Conservation (phyloP, 2,888 invertebrate genomes). For the Hoplodrina ambigua region DNA sequence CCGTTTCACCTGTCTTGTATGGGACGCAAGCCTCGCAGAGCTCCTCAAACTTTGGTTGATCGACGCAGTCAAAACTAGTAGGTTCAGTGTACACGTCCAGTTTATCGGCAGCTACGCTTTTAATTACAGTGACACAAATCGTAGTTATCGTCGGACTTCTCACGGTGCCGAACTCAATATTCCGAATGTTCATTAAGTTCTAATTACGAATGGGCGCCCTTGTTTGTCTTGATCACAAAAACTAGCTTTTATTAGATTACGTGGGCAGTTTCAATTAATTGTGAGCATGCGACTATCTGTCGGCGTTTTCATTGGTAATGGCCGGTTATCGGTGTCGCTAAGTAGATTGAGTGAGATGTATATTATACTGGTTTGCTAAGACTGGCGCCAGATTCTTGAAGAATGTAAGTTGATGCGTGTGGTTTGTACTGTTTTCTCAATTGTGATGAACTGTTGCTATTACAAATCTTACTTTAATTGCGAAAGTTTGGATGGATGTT, state of each 20-base stretch:
- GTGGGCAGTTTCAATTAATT: constrained; percentile 90
- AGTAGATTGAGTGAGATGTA: constrained; percentile 87
- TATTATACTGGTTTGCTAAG: constrained; percentile 79
- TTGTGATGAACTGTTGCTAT: constrained; percentile 58
- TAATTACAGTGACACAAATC: constrained; percentile 90
- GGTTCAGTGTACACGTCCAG: constrained; percentile 82
- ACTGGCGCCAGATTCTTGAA: constrained; percentile 75
- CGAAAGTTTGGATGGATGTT: no score
- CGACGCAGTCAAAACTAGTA: constrained; percentile 85
- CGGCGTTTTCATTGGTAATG: constrained; percentile 87
- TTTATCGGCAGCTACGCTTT: constrained; percentile 89
- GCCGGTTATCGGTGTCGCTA: constrained; percentile 87
- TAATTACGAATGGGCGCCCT: constrained; percentile 90
- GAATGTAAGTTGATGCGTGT: constrained; percentile 67
- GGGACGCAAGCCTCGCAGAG: constrained; percentile 67
- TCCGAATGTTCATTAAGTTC: constrained; percentile 89
- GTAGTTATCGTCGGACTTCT: constrained; percentile 88
- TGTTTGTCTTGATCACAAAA: constrained; percentile 89
- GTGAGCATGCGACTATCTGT: constrained; percentile 85
- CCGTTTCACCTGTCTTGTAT: constrained; percentile 56
- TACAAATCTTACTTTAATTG: background rate
- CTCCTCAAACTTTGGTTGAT: constrained; percentile 77
- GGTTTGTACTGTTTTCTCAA: constrained; percentile 68
- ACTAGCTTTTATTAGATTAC: constrained; percentile 90
- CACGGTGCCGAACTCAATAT: constrained; percentile 89